Conservation (phyloP, 2,888 invertebrate species). For the Meghimatium bilineatum region DNA sequence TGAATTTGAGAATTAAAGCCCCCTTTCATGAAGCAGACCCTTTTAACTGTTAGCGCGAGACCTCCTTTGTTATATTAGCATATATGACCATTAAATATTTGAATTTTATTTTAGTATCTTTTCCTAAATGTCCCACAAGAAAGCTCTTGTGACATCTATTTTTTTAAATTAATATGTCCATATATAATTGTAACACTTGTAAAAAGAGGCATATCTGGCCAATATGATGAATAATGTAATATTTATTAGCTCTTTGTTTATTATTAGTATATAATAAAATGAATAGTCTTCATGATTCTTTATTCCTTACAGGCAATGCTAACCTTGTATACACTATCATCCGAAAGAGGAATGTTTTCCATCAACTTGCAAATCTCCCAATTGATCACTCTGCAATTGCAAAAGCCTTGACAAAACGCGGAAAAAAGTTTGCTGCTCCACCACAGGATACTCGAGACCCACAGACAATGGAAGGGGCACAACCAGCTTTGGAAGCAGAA, state of each 20-base stretch:
- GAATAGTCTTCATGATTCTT: neutral
- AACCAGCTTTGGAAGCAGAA: constrained; percentile 76
- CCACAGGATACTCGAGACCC: constrained; percentile 64
- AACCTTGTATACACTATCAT: constrained; percentile 99
- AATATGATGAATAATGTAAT: too few relatives aligned
- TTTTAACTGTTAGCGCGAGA: too few relatives aligned
- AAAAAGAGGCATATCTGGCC: too few relatives aligned
- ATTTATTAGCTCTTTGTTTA: neutral
- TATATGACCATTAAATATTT: too few relatives aligned
- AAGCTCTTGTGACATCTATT: too few relatives aligned
- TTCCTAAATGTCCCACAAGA: too few relatives aligned
- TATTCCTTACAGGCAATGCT: constrained; percentile 88
- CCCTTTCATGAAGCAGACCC: too few relatives aligned
- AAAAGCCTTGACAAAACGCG: constrained; percentile 81
- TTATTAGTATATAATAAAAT: neutral
- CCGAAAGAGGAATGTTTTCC: constrained; percentile 97
- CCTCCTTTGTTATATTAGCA: too few relatives aligned
- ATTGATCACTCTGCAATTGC: constrained; percentile 93
- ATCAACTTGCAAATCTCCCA: constrained; percentile 96
- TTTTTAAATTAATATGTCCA: too few relatives aligned
- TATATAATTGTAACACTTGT: too few relatives aligned
- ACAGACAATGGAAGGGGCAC: constrained; percentile 76
- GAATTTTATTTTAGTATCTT: too few relatives aligned
- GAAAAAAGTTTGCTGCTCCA: constrained; percentile 69
- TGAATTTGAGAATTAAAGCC: too few relatives aligned